Evolutionary conservation across 2,888 invertebrate species (phyloP).

Genomic region (Drosophila anceps): DNA sequence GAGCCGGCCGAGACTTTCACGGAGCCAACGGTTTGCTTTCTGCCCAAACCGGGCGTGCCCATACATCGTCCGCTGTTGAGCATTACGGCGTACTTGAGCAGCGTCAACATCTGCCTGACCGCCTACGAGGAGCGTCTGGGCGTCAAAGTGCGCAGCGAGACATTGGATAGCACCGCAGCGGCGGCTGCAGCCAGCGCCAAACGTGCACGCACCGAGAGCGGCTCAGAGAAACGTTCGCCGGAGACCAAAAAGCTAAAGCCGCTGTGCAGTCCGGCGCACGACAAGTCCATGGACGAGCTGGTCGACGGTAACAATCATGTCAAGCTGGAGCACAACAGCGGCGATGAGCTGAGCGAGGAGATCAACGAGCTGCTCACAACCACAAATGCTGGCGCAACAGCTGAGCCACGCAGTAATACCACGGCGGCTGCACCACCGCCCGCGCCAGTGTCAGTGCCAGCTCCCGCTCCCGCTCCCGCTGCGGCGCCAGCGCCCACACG

Average conservation of each 20-base stretch:
- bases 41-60: conserved; percentile 87
- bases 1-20: conserved; percentile 11
- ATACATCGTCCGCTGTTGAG: conserved; percentile 91
- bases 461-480: conserved; percentile 8
- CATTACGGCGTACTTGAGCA: conserved; percentile 91
- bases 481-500: conserved; percentile 39
- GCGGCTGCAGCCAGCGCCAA: conserved; percentile 66
- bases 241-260: conserved; percentile 86
- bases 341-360: conserved; percentile 80
- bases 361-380: conserved; percentile 70
- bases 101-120: conserved; percentile 91
- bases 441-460: neutral
- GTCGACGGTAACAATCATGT: conserved; percentile 1
- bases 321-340: conserved; percentile 58
- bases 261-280: conserved; percentile 39
- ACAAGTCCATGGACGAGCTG: conserved; percentile 55
- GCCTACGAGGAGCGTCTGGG: conserved; percentile 91
- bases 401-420: conserved; percentile 2
- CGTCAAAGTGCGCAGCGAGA: conserved; percentile 86
- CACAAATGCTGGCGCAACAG: conserved; percentile 17
- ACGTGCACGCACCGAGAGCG: conserved; percentile 88
- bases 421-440: neutral
- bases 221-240: conserved; percentile 86
- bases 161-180: conserved; percentile 77
- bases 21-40: conserved; percentile 83